Evolutionary conservation across 2,888 invertebrate genomes (phyloP).

Genomic region (Lymantria dispar): DNA sequence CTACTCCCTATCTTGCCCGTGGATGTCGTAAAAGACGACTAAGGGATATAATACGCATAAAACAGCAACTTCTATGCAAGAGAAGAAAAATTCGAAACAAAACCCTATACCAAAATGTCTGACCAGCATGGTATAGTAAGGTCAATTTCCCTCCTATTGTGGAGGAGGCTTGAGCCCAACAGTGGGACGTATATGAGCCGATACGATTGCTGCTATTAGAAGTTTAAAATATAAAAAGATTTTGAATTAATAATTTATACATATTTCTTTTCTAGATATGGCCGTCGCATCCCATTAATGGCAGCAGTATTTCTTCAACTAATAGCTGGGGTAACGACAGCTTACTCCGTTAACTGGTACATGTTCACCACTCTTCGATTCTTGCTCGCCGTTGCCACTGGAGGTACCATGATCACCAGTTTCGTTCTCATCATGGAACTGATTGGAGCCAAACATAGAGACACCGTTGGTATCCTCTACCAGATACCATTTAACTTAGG

Average conservation of each 20-base stretch:
- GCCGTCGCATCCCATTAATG: slow-evolving; percentile 88
- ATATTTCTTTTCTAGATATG: slow-evolving; percentile 71
- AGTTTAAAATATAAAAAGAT: too few species aligned
- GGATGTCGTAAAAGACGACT: too few species aligned
- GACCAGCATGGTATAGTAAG: too few species aligned
- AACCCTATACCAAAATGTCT: too few species aligned
- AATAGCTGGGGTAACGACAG: slow-evolving; percentile 86
- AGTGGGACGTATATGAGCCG: too few species aligned
- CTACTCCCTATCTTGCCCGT: too few species aligned
- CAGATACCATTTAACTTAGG: slow-evolving; percentile 88
- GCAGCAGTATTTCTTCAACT: slow-evolving; percentile 88
- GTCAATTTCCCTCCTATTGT: too few species aligned
- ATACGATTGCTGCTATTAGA: too few species aligned
- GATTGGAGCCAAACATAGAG: slow-evolving; percentile 82
- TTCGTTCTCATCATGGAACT: slow-evolving; percentile 87
- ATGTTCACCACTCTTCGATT: slow-evolving; percentile 87
- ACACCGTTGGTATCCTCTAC: slow-evolving; percentile 87
- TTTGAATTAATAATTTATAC: background rate
- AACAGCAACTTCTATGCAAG: too few species aligned
- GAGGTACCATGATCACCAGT: slow-evolving; percentile 92
- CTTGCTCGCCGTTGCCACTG: slow-evolving; percentile 88
- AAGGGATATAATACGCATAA: too few species aligned
- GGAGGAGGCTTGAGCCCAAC: too few species aligned
- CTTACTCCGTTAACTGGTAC: slow-evolving; percentile 85
- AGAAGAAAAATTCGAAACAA: too few species aligned